These are phyloP conservation scores for Machimus rusticus DNA, from an alignment of 2,888 invertebrate genomes.

Conservation along the genomic window DNA sequence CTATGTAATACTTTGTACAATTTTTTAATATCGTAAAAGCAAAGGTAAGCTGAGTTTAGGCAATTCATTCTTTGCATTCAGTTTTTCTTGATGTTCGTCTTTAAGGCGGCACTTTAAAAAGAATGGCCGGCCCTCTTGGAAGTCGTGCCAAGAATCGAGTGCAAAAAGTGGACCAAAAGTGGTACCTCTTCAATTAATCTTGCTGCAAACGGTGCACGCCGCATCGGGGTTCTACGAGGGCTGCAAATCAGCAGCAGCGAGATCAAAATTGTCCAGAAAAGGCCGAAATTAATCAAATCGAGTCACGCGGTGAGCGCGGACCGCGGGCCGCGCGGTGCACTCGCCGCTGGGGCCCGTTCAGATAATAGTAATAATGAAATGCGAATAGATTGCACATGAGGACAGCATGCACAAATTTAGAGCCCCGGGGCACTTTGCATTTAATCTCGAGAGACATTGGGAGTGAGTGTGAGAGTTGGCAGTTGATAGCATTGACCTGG, in stretches of 20 bases:
- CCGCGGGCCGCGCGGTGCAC: background rate
- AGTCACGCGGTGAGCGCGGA: background rate
- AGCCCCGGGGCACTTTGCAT: constrained; percentile 42
- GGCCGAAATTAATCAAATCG: constrained; percentile 16
- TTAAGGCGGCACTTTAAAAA: background rate
- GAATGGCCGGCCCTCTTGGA: background rate
- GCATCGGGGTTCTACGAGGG: background rate
- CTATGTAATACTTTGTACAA: no score
- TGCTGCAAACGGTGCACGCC: background rate
- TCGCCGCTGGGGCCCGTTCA: background rate
- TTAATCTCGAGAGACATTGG: constrained; percentile 44
- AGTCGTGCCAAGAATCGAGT: background rate
- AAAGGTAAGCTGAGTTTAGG: no score
- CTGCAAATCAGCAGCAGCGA: background rate
- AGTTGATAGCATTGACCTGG: constrained; percentile 60
- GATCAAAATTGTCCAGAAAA: background rate
- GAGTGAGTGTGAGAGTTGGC: constrained; percentile 42
- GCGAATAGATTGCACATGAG: constrained; percentile 39
- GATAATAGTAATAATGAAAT: constrained; percentile 6
- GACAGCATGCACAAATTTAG: constrained; percentile 44
- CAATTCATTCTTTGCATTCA: background rate
- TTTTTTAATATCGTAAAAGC: no score
- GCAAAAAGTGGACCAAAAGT: background rate
- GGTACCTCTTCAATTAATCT: background rate
- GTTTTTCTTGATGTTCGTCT: background rate